Conservation (phyloP, 2,888 invertebrate genomes). For the Subacronicta megacephala region DNA sequence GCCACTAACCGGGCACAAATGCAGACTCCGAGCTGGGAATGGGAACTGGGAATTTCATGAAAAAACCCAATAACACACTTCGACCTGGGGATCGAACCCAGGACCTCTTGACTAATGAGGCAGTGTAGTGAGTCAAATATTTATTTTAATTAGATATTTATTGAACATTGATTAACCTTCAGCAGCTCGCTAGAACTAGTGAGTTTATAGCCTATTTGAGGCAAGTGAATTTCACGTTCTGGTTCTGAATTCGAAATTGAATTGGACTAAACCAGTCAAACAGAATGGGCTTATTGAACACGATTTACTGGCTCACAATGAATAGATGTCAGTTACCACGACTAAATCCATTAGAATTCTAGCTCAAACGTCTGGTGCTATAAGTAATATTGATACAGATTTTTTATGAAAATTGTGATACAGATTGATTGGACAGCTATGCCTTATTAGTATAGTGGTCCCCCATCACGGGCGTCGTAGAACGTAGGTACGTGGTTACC, state of each 20-base stretch:
- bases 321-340: constrained; percentile 55
- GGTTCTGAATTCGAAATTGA: constrained; percentile 63
- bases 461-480: too few relatives aligned
- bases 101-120: too few relatives aligned
- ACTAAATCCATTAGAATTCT: constrained; percentile 46
- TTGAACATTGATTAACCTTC: too few relatives aligned
- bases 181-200: constrained; percentile 30
- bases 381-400: constrained; percentile 22
- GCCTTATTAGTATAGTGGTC: too few relatives aligned
- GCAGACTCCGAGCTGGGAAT: too few relatives aligned
- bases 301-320: constrained; percentile 59
- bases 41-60: too few relatives aligned
- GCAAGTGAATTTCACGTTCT: constrained; percentile 54
- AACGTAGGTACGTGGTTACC: too few relatives aligned
- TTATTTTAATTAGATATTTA: too few relatives aligned
- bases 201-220: constrained; percentile 43
- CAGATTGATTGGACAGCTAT: not conserved
- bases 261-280: constrained; percentile 63
- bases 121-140: too few relatives aligned
- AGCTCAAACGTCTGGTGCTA: constrained; percentile 23
- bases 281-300: constrained; percentile 59
- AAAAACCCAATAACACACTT: too few relatives aligned
- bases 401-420: constrained; percentile 11
- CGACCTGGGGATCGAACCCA: too few relatives aligned
- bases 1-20: too few relatives aligned